These are phyloP conservation scores for Macquaria australasica DNA, from an alignment of 2,113 vertebrate species.

Conservation along the genomic window DNA sequence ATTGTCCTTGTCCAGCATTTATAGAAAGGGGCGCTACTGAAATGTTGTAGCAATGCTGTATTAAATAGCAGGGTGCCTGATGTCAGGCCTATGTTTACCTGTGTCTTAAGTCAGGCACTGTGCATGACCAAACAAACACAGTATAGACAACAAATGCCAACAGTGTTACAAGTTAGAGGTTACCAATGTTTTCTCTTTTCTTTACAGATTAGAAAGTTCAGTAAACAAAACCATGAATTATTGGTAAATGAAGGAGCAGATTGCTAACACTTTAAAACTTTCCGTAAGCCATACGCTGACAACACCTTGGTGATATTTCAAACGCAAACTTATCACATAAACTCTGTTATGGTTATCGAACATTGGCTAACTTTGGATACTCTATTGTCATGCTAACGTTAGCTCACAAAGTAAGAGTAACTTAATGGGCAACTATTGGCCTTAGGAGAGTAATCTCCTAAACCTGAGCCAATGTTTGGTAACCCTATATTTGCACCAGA, in stretches of 20 bases:
- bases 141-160: background rate
- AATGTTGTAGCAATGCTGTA: background rate
- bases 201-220: background rate
- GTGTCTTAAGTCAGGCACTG: background rate
- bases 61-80: constrained; percentile 18
- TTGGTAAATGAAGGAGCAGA: background rate
- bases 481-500: background rate
- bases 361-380: constrained; percentile 44
- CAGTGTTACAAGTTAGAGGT: background rate
- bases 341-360: background rate
- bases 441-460: background rate
- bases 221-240: background rate
- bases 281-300: background rate
- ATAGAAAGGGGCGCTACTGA: background rate
- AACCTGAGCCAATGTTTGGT: background rate
- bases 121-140: background rate
- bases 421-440: background rate
- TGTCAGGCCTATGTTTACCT: constrained; percentile 35
- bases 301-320: background rate
- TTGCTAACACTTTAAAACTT: background rate
- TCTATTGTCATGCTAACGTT: constrained; percentile 44
- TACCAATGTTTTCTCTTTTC: background rate
- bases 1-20: constrained; percentile 15
- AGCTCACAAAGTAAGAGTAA: constrained; percentile 12
- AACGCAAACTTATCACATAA: constrained; percentile 1